Evolutionary conservation across 2,797 vertebrate species (phyloP), one percentile per base, ranked within the genome.

Genomic region (Aldrovandia affinis): DNA sequence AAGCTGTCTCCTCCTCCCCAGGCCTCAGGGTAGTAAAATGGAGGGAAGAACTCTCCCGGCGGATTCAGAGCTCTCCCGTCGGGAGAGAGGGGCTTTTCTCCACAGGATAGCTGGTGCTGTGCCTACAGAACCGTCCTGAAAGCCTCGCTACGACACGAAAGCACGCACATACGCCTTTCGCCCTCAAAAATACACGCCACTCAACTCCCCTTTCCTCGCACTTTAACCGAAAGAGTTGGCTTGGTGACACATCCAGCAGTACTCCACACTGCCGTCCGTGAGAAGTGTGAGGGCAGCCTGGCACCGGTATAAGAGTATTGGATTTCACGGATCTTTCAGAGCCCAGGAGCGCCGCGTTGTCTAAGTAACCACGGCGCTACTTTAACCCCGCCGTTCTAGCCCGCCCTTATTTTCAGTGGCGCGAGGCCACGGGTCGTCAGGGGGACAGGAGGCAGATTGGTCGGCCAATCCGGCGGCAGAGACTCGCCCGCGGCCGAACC

Each of bases 251-350:
- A 47, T n/a, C 73, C 18, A 20, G 28, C n/a, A 77, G 39, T 12
- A 7, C 47, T 25, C 73, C 73, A 79, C 50, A 54, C 22, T 30
- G 4, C 47, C 5, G 77, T 30, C 8, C 50, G 47, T 78, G 14
- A 52, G 77, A 30, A 78, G 78, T 30, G 28, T 44, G n/a, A 79
- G 47, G 33, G 78, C 3, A 54, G 44, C 14, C 28, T 79, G 77
- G 77, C 77, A 79, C 39, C 77, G 54, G 77, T 14, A 33, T 79
- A 79, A 79, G 77, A 28, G 44, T 54, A 79, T 54, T 52, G 50
- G n/a, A 33, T 79, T 54, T 52, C 78, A 54, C 9, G 42, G 70
- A 12, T 47, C 39, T 47, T 22, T 20, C 39, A 57, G 55, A 14
- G 18, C 12, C 9, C 20, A 47, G 39, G 20, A 47, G 39, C 73